Base-by-base conservation (phyloP, 2,113 vertebrate species). In the Anoplopoma fimbria region DNA sequence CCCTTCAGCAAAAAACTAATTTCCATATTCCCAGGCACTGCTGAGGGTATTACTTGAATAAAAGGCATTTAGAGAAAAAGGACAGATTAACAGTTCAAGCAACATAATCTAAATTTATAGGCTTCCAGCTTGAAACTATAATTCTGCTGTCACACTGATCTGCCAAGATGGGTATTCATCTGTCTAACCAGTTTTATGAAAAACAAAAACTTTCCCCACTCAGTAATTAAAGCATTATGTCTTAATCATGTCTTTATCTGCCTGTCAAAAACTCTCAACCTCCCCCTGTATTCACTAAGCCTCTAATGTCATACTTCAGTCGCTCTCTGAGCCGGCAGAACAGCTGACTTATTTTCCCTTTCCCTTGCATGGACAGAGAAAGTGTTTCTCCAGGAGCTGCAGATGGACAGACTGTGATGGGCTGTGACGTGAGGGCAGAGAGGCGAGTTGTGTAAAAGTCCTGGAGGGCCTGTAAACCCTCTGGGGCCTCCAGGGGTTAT, bases 371-470 rank as follows among this genome's bases (percentile, higher is more conserved):
- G 61, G 53, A 81, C 61, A 73, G 64, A 75, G 58, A 84, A 69
- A 79, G 70, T 1, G 25, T 76, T 85, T 80, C 67, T 67, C 29
- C 23, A 7, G 67, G 33, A 72, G 58, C 55, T 62, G 40, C 55
- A 88, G 77, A 91, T 71, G 70, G 71, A 84, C 36, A 49, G 58
- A 88, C 73, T 0, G 64, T 19, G 82, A 87, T 74, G 77, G 67
- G 78, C 74, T 86, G 83, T 82, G 88, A 91, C 76, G 15, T 47
- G 51, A 88, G 90, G 91, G 81, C 90, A 87, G 33, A 81, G 82
- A 88, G 82, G 88, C 71, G 88, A 86, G 71, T 53, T 79, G 78
- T 79, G 74, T 68, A 75, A 83, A 87, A 81, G 75, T 84, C 82
- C 83, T 77, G 77, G 36, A 82, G 72, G 74, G 67, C 42, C 73